Conservation (phyloP, 1,140 invertebrate genomes). For the Temnothorax nylanderi region DNA sequence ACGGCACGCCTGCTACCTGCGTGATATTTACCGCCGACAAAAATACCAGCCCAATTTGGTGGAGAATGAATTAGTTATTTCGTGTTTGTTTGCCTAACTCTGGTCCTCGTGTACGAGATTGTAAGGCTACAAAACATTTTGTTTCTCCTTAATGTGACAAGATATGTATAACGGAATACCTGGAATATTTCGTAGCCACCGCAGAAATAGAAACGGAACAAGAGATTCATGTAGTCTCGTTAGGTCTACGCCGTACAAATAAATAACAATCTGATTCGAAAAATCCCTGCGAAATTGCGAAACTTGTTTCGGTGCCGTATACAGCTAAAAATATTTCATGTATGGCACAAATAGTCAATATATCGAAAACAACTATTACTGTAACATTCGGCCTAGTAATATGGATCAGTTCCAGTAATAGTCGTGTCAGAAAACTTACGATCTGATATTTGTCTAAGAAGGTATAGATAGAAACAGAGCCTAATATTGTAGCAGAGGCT, state of each 20-base stretch:
- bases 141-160: neutral
- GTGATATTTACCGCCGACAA: constrained; percentile 1
- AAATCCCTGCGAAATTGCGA: neutral
- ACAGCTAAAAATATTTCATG: constrained; percentile 23
- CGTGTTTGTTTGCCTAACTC: neutral
- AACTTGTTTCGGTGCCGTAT: neutral
- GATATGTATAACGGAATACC: neutral
- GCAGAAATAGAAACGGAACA: neutral
- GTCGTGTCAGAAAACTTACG: neutral
- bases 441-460: neutral
- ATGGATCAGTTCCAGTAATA: neutral
- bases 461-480: neutral
- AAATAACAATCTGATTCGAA: neutral
- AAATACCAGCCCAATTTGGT: neutral
- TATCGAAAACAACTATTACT: neutral
- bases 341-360: neutral
- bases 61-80: neutral
- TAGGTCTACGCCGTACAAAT: neutral
- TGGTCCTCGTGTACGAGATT: neutral
- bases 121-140: neutral
- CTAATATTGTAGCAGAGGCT: neutral
- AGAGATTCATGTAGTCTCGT: neutral
- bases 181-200: neutral
- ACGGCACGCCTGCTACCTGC: neutral
- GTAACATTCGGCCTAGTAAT: neutral